These are phyloP conservation scores for Oreocharis arfaki DNA, from an alignment of 2,113 vertebrate genomes.

Conservation along the genomic window DNA sequence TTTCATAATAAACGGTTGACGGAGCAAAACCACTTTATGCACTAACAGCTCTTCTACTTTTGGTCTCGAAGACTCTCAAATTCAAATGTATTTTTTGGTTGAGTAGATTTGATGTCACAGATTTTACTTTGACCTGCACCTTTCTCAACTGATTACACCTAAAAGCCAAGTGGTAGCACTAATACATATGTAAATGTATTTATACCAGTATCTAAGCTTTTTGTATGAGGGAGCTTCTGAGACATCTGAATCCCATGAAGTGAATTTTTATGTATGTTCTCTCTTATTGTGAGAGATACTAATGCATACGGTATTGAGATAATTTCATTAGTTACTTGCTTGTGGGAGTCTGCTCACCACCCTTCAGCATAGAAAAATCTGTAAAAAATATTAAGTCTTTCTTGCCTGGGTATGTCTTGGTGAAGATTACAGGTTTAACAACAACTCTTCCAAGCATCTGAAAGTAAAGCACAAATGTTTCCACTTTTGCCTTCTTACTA, in stretches of 20 bases:
- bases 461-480: not conserved
- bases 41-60: not conserved
- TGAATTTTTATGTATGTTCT: not conserved
- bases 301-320: not conserved
- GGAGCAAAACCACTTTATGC: not conserved
- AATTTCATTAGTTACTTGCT: not conserved
- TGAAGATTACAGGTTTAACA: not conserved
- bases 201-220: not conserved
- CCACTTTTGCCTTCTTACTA: not conserved
- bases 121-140: not conserved
- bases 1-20: not conserved
- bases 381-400: not conserved
- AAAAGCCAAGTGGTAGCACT: not conserved
- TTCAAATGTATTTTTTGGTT: not conserved
- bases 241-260: not conserved
- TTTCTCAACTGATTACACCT: not conserved
- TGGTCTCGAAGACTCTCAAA: not conserved
- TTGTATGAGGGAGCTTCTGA: not conserved
- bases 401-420: not conserved
- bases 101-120: not conserved
- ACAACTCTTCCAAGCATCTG: not conserved
- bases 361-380: not conserved
- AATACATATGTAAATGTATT: not conserved
- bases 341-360: not conserved
- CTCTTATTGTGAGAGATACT: not conserved